Evolutionary conservation across 2,888 invertebrate genomes (phyloP).

Genomic region (Coecobrya sp.): DNA sequence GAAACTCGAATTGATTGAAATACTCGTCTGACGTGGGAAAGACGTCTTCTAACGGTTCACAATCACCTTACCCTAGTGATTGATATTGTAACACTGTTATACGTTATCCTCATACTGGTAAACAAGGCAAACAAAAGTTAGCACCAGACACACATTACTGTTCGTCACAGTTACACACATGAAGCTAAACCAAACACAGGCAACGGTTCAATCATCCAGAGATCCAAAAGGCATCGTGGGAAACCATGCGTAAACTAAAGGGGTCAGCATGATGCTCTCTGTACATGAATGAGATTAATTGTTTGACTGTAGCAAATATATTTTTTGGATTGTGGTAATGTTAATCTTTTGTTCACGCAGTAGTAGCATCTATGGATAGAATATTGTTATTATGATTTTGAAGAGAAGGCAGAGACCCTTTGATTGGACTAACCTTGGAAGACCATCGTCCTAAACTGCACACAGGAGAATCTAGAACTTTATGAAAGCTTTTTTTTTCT

Average conservation of each 20-base stretch:
- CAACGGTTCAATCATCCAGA: conserved; percentile 72
- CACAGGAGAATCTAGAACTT: conserved; percentile 7
- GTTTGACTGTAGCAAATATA: background rate
- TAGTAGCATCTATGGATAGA: background rate
- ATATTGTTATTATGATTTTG: conserved; percentile 47
- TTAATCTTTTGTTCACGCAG: conserved; percentile 48
- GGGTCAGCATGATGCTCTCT: conserved; percentile 42
- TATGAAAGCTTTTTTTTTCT: conserved; percentile 34
- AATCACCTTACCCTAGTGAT: conserved; percentile 44
- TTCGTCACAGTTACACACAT: background rate
- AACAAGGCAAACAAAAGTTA: conserved; percentile 55
- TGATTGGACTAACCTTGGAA: conserved; percentile 71
- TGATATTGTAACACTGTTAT: conserved; percentile 73
- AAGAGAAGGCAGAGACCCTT: conserved; percentile 54
- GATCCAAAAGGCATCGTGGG: conserved; percentile 52
- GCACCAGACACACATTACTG: background rate
- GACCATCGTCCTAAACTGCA: conserved; percentile 64
- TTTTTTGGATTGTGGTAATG: background rate
- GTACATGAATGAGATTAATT: conserved; percentile 14
- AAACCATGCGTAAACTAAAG: conserved; percentile 66
- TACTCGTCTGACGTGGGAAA: background rate
- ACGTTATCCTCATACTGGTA: background rate
- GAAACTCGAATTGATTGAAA: too few relatives aligned
- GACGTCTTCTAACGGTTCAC: background rate
- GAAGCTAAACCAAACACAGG: background rate